Evolutionary conservation across 2,888 invertebrate species (phyloP), one percentile per base, ranked within the genome.

Genomic region (Eilema depressum): DNA sequence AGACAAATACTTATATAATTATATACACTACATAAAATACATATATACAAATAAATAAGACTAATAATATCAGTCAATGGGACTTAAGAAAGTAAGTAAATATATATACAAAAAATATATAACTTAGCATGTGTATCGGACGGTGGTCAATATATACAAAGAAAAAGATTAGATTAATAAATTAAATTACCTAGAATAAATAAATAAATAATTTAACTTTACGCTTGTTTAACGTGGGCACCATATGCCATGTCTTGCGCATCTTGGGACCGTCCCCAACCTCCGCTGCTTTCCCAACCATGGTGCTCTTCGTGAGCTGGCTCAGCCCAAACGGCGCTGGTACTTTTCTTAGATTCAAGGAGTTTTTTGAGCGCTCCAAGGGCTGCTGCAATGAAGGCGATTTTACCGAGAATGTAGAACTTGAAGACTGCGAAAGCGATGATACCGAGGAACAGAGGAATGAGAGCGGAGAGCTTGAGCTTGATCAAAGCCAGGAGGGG

Each of bases 361-460:
- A 98, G 96, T 87, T 98, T 98, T 91, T 95, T 95, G 81, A 95
- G 74, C 1, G 92, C 95, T 73, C 98, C 97, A 77, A 98, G 96
- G 68, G 96, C 96, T 64, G 98, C 97, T 76, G 98, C 96, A 81
- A 98, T 96, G 81, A 98, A 96, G 0, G 98, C 98, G 80, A 98
- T 96, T 95, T 98, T 98, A 83, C 98, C 98, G 78, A 98, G 96
- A 71, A 98, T 94, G 88, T 98, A 96, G 12, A 98, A 98, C 95
- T 98, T 98, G 96, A 98, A 97, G 66, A 98, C 97, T 37, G 98
- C 96, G 74, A 98, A 96, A 41, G 98, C 98, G 78, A 98, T 96
- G 89, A 95, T 95, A 62, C 94, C 98, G 62, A 98, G 96, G 85
- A 97, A 97, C 78, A 98, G 91, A 4, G 98, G 98, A 76, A 98